phyloP scores from a whole-genome alignment of 2,113 vertebrate genomes.

The Macheiramphus alcinus region DNA sequence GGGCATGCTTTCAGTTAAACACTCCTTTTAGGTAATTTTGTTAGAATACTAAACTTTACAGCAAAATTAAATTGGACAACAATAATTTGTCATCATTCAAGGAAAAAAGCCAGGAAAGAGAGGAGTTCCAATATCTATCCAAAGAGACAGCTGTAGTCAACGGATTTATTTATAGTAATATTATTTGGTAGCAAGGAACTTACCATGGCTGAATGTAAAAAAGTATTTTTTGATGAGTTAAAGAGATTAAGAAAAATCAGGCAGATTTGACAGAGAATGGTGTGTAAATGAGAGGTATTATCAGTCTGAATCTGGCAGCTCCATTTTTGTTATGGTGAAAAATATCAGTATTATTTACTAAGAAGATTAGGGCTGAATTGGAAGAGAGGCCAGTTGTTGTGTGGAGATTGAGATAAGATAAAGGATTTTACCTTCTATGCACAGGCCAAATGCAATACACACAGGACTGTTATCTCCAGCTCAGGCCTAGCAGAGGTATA shows the following conservation, averaged over 20 bases:
- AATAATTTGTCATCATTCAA: conserved; percentile 58
- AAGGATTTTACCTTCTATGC: conserved; percentile 83
- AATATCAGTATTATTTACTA: conserved; percentile 99
- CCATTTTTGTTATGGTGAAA: conserved; percentile 88
- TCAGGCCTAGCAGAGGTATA: conserved; percentile 87
- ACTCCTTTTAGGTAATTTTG: conserved; percentile 11
- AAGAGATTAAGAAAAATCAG: conserved; percentile 83
- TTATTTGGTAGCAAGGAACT: conserved; percentile 77
- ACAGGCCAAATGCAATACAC: conserved; percentile 77
- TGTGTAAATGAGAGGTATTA: conserved; percentile 89
- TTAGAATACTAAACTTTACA: conserved; percentile 56
- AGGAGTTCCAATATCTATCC: conserved; percentile 55
- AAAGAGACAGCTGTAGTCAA: conserved; percentile 71
- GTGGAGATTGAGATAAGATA: conserved; percentile 99
- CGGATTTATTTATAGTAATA: conserved; percentile 79
- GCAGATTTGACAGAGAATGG: conserved; percentile 84
- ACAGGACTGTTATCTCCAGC: conserved; percentile 85
- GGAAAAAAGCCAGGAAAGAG: conserved; percentile 36
- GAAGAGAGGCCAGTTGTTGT: conserved; percentile 97
- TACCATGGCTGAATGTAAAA: conserved; percentile 77
- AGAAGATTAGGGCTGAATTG: conserved; percentile 98
- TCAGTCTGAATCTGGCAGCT: conserved; percentile 81
- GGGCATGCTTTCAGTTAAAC: conserved; percentile 31
- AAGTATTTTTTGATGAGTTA: conserved; percentile 82
- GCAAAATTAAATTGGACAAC: conserved; percentile 58